Conservation (phyloP, 2,113 vertebrate genomes). For the Psittacula cyanocephala region DNA sequence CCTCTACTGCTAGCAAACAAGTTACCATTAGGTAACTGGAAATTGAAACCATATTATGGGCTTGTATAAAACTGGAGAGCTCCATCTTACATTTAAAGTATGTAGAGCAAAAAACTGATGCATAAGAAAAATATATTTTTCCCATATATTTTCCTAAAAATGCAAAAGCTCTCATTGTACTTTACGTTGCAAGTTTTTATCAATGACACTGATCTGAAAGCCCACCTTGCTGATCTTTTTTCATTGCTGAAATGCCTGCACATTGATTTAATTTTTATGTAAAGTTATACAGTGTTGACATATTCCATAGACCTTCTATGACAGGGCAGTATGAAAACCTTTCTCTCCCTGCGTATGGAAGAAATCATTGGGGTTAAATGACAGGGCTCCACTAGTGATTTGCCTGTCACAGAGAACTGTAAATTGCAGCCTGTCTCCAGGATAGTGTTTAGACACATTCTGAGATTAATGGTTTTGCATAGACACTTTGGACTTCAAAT, state of each 20-base stretch:
- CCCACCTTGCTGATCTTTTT: conserved; percentile 46
- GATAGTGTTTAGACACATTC: conserved; percentile 75
- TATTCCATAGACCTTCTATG: conserved; percentile 62
- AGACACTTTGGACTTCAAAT: conserved; percentile 72
- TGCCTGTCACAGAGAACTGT: conserved; percentile 68
- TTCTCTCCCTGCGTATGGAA: conserved; percentile 52
- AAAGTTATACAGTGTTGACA: conserved; percentile 67
- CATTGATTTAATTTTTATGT: conserved; percentile 56
- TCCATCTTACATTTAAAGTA: not conserved
- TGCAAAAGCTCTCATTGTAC: not conserved
- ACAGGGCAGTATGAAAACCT: conserved; percentile 58
- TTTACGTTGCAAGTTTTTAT: not conserved
- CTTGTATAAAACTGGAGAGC: not conserved
- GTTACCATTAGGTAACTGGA: not conserved
- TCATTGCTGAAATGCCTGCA: conserved; percentile 23
- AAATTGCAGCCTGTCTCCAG: conserved; percentile 79
- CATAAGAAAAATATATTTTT: not conserved
- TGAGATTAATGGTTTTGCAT: conserved; percentile 82
- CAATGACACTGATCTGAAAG: conserved; percentile 43
- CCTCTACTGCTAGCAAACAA: not conserved
- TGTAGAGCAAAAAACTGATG: not conserved
- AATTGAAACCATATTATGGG: not conserved
- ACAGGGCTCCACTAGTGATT: conserved; percentile 67
- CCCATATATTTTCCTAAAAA: not conserved
- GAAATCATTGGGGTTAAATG: conserved; percentile 76